These are phyloP conservation scores for Nemopilema nomurai DNA, from an alignment of 30 jellyfish, hydroid and myxozoan genomes.

Conservation along the genomic window DNA sequence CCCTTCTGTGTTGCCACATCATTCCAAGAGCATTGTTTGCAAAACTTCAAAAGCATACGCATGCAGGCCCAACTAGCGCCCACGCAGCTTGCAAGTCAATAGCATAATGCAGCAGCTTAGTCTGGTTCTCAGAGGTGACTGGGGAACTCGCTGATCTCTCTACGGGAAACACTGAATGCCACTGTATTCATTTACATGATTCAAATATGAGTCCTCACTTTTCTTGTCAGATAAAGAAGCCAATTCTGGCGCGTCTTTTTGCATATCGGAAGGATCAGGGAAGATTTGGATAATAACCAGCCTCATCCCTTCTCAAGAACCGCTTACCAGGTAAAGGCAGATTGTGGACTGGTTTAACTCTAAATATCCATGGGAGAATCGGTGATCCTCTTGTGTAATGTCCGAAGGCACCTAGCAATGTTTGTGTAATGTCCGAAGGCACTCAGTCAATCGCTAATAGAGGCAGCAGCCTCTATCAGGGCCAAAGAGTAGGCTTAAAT, in stretches of 20 bases:
- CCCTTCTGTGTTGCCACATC: no score
- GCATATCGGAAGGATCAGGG: neutral
- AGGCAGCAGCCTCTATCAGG: neutral
- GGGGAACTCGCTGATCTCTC: no score
- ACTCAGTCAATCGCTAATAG: neutral
- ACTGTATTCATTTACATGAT: no score
- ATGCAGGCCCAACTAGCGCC: no score
- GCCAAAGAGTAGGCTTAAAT: neutral
- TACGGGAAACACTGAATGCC: no score
- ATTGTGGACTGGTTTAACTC: neutral
- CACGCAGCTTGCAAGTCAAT: no score
- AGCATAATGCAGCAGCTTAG: no score
- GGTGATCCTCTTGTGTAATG: neutral
- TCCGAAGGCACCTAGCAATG: neutral
- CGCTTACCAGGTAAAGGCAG: neutral
- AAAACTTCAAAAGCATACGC: no score
- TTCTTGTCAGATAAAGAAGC: neutral
- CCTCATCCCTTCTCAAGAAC: neutral
- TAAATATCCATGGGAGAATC: neutral
- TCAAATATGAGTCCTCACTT: no score
- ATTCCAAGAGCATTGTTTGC: no score
- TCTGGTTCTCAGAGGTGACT: no score
- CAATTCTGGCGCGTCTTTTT: neutral
- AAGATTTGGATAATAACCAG: neutral
- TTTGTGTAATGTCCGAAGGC: neutral